Evolutionary conservation across 1,140 invertebrate genomes (phyloP), one percentile per base, ranked within the genome.

Genomic region (Colletes latitarsis): DNA sequence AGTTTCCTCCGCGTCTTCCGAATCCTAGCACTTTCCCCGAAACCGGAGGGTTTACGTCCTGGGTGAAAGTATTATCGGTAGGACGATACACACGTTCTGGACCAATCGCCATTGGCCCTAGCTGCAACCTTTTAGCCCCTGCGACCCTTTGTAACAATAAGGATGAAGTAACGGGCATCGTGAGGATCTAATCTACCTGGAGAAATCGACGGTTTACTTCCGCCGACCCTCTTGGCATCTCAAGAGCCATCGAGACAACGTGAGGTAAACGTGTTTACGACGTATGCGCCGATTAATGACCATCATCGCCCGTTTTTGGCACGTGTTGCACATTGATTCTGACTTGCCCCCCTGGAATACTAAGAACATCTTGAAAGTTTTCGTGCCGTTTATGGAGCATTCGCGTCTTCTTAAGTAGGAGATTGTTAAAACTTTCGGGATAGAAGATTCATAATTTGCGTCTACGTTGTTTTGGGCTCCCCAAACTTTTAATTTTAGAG

Each of bases 31-130:
- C 90, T 90, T 90, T 91, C 90, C 77, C 82, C 73, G 12, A 73
- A 75, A 60, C 78, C 69, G 73, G 71, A 80, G 87, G 83, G 77
- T 88, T 90, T 86, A 86, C 84, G 72, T 77, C 76, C 66, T 81
- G 60, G 88, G 85, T 84, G 83, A 90, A 88, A 90, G 87, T 89
- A 89, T 90, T 85, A 85, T 86, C 85, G 70, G 63, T 19, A 74
- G 43, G 46, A 62, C 75, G 77, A 62, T 30, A 30, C 73, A 68
- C 70, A 68, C 75, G 55, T 74, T 53, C 30, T 57, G 72, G 10
- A 43, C 71, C 75, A 78, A 85, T 79, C 55, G 19, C 30, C 30
- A 30, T 30, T 30, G 41, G 21, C 39, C 14, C 6, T 17, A 5
- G 39, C 19, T 69, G 71, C 75, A 76, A 52, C 71, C 75, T 75